Base-by-base conservation (phyloP, 1,140 invertebrate genomes). In the Sipha flava region DNA sequence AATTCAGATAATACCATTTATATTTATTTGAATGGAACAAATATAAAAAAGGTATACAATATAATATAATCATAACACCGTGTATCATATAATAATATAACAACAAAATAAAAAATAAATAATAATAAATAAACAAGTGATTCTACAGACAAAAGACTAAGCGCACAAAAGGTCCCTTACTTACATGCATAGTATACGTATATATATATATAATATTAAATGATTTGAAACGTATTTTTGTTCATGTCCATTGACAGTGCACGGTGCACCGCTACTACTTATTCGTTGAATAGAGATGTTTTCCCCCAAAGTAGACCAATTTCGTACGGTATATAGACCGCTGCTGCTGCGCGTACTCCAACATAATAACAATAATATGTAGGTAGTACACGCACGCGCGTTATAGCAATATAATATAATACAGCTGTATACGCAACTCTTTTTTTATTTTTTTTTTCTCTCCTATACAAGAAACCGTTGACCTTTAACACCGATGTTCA, bases 221-320 rank as follows among this genome's bases (percentile, higher is more conserved):
- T 6, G 10, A 10, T 40, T 6, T 29, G 21, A 45, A 68, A 68
- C 37, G 16, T 26, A 68, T 45, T 21, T n/a, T 66, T 45, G 21
- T 68, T 68, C 23, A 9, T 45, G 23, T 45, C 23, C 64, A 68
- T 68, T 68, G 64, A 68, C 26, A 43, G 31, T 7, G n/a, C 40
- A 43, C 23, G n/a, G n/a, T n/a, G n/a, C n/a, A n/a, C n/a, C n/a
- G n/a, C n/a, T n/a, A n/a, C n/a, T n/a, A n/a, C n/a, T n/a, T n/a
- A n/a, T n/a, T 45, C 23, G 14, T 68, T 68, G 40, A 68, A 68
- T 68, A 68, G 64, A 68, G 64, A 68, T 21, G 40, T 68, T 68
- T 68, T 68, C 64, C 64, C 64, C 64, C 64, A 45, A 68, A 68
- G 64, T 68, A 68, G 64, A 68, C 64, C 37, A 68, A 68, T 68